These are phyloP conservation scores for Antennarius striatus DNA, from an alignment of 2,113 vertebrate genomes.

Conservation along the genomic window DNA sequence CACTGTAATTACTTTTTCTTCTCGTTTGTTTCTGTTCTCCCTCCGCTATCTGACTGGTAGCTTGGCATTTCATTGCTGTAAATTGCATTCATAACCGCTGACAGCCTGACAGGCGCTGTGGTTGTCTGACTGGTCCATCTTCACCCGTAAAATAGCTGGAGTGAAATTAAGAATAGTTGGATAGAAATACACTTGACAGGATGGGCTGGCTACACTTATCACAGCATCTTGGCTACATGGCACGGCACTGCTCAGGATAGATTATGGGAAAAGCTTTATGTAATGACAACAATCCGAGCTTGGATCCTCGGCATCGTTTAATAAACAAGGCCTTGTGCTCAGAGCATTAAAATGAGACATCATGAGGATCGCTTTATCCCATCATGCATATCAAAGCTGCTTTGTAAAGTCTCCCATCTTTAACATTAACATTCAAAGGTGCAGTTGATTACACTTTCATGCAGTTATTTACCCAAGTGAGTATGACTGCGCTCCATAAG, in stretches of 20 bases:
- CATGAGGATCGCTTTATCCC: conserved; percentile 4
- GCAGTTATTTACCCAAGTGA: conserved; percentile 32
- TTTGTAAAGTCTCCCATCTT: conserved; percentile 18
- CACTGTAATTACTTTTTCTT: conserved; percentile 37
- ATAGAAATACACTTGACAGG: conserved; percentile 24
- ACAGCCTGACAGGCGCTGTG: conserved; percentile 49
- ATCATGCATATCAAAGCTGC: conserved; percentile 43
- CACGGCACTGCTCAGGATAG: too few species aligned
- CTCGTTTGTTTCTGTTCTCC: conserved; percentile 16
- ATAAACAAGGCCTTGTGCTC: conserved; percentile 18
- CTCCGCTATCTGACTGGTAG: conserved; percentile 19
- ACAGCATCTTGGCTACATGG: conserved; percentile 24
- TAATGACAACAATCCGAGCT: conserved; percentile 20
- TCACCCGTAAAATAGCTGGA: too few species aligned
- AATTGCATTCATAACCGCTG: conserved; percentile 34
- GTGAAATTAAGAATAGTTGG: too few species aligned
- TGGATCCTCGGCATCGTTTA: conserved; percentile 22
- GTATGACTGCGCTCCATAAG: conserved; percentile 9
- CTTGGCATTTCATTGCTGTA: conserved; percentile 46
- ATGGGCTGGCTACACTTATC: conserved; percentile 25
- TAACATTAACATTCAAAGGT: conserved; percentile 36
- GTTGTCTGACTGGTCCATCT: conserved; percentile 27
- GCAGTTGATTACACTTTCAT: conserved; percentile 37
- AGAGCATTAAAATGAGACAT: conserved; percentile 5
- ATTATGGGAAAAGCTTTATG: conserved; percentile 26